Conservation (phyloP, 2,113 vertebrate genomes). For the Catharus fuscescens region DNA sequence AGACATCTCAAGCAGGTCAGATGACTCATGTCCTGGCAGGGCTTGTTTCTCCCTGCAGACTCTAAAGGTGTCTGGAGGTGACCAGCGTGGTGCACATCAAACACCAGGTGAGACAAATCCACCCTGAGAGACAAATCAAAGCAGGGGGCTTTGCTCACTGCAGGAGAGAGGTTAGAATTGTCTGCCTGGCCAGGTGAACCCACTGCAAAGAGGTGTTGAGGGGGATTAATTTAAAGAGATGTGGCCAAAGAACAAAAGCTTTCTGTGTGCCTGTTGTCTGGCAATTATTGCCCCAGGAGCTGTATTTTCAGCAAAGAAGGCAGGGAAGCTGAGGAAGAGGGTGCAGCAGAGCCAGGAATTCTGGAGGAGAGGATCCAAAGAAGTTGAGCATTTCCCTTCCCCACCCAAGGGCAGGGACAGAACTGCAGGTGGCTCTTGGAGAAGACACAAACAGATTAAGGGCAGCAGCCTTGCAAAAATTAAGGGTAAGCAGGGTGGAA, state of each 20-base stretch:
- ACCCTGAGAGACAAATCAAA: not conserved
- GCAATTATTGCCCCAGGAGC: not conserved
- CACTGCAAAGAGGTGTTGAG: not conserved
- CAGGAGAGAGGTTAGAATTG: not conserved
- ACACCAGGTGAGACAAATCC: not conserved
- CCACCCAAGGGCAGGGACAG: fast-evolving
- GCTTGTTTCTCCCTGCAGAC: slow-evolving; percentile 32
- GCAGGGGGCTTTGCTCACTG: not conserved
- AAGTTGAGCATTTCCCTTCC: not conserved
- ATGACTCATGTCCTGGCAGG: slow-evolving; percentile 60
- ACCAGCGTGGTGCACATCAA: not conserved
- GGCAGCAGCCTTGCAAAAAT: not conserved
- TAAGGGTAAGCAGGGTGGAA: not conserved
- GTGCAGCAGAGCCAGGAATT: not conserved
- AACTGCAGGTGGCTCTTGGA: not conserved
- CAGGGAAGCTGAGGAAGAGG: not conserved
- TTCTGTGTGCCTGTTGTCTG: not conserved
- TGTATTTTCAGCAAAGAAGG: not conserved
- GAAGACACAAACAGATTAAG: not conserved
- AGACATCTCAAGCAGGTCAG: slow-evolving; percentile 55
- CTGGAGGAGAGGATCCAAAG: not conserved
- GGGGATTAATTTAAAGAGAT: not conserved
- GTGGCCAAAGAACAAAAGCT: not conserved
- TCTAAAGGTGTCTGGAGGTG: slow-evolving; percentile 33
- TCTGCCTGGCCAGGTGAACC: not conserved